Percentiles rank a stretch among this genome's conserved stretches.
Conservation (phyloP, 2,113 vertebrate species). For the Mystacornis crossleyi region DNA sequence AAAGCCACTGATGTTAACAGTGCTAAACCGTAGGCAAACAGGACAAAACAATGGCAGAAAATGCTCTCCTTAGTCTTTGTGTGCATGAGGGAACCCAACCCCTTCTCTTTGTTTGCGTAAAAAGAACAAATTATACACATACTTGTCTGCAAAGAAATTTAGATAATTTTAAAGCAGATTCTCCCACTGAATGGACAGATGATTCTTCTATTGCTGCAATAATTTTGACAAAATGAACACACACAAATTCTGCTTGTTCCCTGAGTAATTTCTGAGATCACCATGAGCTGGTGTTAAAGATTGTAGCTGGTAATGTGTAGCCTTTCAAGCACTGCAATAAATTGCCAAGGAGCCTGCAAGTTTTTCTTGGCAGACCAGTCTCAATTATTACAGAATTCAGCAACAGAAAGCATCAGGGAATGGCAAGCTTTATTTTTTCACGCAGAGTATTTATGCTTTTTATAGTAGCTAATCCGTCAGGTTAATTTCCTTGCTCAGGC, state of each 20-base stretch:
- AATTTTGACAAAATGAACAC: not conserved
- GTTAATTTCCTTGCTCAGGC: not conserved
- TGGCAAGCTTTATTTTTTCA: not conserved
- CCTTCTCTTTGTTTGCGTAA: not conserved
- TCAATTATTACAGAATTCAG: conserved; percentile 4
- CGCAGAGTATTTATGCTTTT: not conserved
- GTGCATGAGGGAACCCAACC: not conserved
- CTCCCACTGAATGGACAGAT: not conserved
- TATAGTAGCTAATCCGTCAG: not conserved
- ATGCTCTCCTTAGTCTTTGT: not conserved
- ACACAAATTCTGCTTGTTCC: not conserved
- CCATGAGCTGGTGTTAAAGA: not conserved
- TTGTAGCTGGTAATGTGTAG: accelerated
- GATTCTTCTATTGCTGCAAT: not conserved
- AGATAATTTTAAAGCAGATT: not conserved
- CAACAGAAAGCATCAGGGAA: not conserved
- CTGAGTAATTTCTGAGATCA: not conserved
- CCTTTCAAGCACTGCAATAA: not conserved
- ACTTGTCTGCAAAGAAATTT: not conserved
- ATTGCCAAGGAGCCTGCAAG: not conserved
- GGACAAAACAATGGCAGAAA: not conserved
- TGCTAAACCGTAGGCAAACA: not conserved
- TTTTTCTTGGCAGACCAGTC: not conserved
- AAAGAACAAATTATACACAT: not conserved
- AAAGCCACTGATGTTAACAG: not conserved